A percentile compares a stretch with the other conserved stretches of the same genome.
phyloP scores from a whole-genome alignment of 2,888 invertebrate species.

The Oscheius myriophilus region DNA sequence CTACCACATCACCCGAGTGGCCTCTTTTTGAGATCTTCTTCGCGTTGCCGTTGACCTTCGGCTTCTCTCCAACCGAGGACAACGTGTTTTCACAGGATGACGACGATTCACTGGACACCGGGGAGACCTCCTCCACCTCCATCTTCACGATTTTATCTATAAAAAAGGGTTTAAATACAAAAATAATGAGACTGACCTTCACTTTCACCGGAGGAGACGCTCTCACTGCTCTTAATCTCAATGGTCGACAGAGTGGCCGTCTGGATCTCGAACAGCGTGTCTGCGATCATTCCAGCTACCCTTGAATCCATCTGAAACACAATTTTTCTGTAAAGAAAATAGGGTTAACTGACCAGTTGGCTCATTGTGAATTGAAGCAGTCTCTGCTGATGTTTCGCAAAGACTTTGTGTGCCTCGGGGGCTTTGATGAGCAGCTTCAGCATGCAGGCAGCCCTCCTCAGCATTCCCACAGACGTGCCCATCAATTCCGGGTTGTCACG shows the following conservation, averaged over 20 bases:
- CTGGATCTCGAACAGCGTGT: conserved; percentile 68
- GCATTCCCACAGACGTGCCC: conserved; percentile 99
- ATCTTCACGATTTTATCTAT: neutral
- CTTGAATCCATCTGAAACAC: conserved; percentile 69
- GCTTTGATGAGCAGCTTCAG: conserved; percentile 81
- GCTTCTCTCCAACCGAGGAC: neutral
- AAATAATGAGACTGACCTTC: too few relatives aligned
- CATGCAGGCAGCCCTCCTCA: conserved; percentile 92
- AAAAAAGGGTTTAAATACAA: too few relatives aligned
- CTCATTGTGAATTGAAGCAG: conserved; percentile 69
- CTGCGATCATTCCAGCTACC: conserved; percentile 68
- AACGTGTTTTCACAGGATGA: conserved; percentile 17
- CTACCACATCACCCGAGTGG: conserved; percentile 8
- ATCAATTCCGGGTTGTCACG: conserved; percentile 97
- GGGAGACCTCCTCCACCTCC: conserved; percentile 3
- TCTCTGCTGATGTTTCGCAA: conserved; percentile 83
- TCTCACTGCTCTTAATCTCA: neutral
- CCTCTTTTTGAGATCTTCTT: conserved; percentile 19
- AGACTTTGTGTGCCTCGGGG: conserved; percentile 76
- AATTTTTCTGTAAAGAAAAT: neutral
- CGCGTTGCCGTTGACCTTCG: conserved; percentile 21
- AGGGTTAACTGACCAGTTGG: conserved; percentile 54
- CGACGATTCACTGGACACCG: conserved; percentile 14
- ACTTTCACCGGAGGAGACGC: neutral
- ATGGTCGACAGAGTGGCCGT: neutral